Conservation (phyloP, 2,888 invertebrate species). For the Pteria penguin region DNA sequence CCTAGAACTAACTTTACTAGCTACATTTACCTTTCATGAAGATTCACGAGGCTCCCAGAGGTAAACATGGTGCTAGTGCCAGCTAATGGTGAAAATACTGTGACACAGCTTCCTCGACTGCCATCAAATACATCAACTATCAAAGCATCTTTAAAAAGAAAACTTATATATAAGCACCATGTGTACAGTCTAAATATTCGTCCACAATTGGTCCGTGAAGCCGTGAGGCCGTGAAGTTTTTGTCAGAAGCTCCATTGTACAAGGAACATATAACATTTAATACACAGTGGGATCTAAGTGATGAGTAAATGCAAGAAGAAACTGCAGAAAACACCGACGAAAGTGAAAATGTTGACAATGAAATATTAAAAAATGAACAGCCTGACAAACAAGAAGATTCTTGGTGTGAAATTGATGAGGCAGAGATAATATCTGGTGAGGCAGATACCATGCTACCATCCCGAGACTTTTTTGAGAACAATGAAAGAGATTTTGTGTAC, state of each 20-base stretch:
- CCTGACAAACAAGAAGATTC: constrained; percentile 13
- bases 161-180: constrained; percentile 48
- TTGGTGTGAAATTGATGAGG: constrained; percentile 46
- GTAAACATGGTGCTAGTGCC: constrained; percentile 52
- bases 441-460: constrained; percentile 37
- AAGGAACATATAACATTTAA: background rate
- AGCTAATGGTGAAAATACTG: constrained; percentile 42
- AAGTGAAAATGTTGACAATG: too few species aligned
- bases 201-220: constrained; percentile 38
- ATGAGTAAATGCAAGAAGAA: background rate
- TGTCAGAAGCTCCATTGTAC: background rate
- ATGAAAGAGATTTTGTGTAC: constrained; percentile 47
- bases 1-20: constrained; percentile 44
- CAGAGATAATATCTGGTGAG: constrained; percentile 37
- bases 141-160: constrained; percentile 44
- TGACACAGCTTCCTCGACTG: constrained; percentile 37
- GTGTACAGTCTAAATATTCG: constrained; percentile 44
- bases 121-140: constrained; percentile 42
- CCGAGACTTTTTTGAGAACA: constrained; percentile 41
- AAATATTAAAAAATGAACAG: too few species aligned
- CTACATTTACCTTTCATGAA: constrained; percentile 48
- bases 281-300: background rate
- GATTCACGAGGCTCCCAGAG: constrained; percentile 45
- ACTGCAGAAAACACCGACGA: background rate
- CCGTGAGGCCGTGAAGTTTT: constrained; percentile 16